Evolutionary conservation across 2,888 invertebrate species (phyloP).

Genomic region (Spicauda simplicius): DNA sequence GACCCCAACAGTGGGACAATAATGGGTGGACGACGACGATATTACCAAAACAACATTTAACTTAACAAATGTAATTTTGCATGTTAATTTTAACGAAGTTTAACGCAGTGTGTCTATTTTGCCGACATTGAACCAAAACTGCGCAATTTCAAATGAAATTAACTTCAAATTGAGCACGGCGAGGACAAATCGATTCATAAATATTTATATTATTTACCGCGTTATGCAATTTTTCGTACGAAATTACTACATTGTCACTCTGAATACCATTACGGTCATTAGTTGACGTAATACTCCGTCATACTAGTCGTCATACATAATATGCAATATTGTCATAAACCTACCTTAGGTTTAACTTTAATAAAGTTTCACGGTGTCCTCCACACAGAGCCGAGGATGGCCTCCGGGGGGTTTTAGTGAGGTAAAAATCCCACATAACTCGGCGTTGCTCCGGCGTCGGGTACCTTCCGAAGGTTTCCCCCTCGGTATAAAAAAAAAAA

Average conservation of each 20-base stretch:
- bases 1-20: too few species aligned
- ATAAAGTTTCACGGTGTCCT: too few species aligned
- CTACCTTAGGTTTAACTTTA: background rate
- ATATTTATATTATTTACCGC: slow-evolving; percentile 18
- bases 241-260: slow-evolving; percentile 24
- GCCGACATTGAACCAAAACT: background rate
- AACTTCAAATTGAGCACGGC: slow-evolving; percentile 15
- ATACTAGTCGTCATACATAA: too few species aligned
- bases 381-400: too few species aligned
- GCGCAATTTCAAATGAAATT: slow-evolving; percentile 1
- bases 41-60: too few species aligned
- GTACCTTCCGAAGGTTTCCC: too few species aligned
- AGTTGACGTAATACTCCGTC: slow-evolving; percentile 19
- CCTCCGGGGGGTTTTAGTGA: too few species aligned
- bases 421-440: too few species aligned
- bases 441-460: too few species aligned
- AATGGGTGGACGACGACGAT: too few species aligned
- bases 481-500: too few species aligned
- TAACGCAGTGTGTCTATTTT: background rate
- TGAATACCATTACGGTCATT: slow-evolving; percentile 25
- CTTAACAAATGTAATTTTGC: too few species aligned
- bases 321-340: background rate
- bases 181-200: slow-evolving; percentile 26
- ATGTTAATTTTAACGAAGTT: background rate
- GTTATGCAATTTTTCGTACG: slow-evolving; percentile 21